phyloP scores from a whole-genome alignment of 2,797 vertebrate genomes.

The Lemur catta region DNA sequence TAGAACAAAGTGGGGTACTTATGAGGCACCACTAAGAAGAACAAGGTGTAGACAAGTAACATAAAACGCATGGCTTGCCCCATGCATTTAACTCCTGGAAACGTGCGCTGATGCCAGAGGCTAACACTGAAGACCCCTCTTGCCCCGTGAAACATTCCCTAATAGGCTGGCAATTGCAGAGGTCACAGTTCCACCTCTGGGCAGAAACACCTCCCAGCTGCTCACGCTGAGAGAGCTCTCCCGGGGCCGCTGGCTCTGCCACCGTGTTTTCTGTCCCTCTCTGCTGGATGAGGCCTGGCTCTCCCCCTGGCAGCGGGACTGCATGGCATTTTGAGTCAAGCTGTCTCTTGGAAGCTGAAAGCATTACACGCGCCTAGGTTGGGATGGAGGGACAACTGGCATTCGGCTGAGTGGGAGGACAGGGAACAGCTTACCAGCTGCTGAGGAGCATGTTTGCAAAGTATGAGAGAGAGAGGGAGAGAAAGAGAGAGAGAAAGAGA shows the following conservation, averaged over 20 bases:
- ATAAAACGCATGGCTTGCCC: background rate
- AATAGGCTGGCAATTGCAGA: background rate
- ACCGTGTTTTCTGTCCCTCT: constrained; percentile 8
- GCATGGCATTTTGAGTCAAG: constrained; percentile 52
- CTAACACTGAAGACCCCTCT: background rate
- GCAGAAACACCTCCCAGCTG: background rate
- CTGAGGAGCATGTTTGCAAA: constrained; percentile 61
- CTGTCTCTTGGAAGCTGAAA: constrained; percentile 70
- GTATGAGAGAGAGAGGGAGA: background rate
- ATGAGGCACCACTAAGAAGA: too few relatives aligned
- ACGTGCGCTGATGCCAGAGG: background rate
- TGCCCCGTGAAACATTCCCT: background rate
- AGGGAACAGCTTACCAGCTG: constrained; percentile 42
- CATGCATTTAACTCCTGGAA: background rate
- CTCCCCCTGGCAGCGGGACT: constrained; percentile 49
- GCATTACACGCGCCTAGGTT: constrained; percentile 35
- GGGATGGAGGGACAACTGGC: constrained; percentile 48
- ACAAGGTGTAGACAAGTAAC: background rate
- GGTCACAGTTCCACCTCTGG: background rate
- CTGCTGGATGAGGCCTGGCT: background rate
- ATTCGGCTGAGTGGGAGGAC: constrained; percentile 39
- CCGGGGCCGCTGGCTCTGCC: background rate
- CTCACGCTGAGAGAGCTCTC: background rate
- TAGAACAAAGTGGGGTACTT: background rate
- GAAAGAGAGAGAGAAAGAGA: background rate